A percentile compares a stretch with the other conserved stretches of the same genome.
Conservation (phyloP, 2,888 invertebrate genomes). For the Synergus laeviventris region DNA sequence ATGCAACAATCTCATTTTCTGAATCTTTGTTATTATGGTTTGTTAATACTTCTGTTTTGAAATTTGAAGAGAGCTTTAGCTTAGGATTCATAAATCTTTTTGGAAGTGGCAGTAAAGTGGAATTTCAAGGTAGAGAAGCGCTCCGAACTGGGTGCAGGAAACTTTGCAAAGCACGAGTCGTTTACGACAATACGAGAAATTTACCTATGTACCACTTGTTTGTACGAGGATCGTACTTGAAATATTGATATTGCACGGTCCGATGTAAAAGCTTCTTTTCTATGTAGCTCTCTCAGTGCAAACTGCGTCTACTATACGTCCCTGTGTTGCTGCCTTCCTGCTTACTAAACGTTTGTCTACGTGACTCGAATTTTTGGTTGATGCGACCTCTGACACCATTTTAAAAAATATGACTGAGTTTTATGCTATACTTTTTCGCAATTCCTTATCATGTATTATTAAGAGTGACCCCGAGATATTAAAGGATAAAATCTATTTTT, state of each 20-base stretch:
- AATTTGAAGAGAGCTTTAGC: neutral
- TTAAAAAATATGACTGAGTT: slow-evolving; percentile 11
- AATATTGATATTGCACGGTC: slow-evolving; percentile 6
- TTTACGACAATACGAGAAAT: neutral
- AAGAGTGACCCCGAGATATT: neutral
- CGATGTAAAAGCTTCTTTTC: neutral
- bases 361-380: slow-evolving; percentile 47
- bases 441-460: neutral
- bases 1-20: too few species aligned
- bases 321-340: slow-evolving; percentile 39
- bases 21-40: too few species aligned
- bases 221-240: slow-evolving; percentile 8
- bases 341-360: slow-evolving; percentile 49
- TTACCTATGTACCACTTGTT: neutral
- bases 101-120: neutral
- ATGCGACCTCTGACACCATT: slow-evolving; percentile 9
- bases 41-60: too few species aligned
- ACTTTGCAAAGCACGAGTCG: neutral
- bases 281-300: neutral
- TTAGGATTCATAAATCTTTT: neutral
- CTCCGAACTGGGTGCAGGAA: neutral
- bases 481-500: neutral
- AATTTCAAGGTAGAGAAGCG: neutral
- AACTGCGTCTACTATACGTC: slow-evolving; percentile 42
- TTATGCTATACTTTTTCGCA: neutral